phyloP scores from a whole-genome alignment of 2,797 vertebrate species.

The Vespertilio murinus region DNA sequence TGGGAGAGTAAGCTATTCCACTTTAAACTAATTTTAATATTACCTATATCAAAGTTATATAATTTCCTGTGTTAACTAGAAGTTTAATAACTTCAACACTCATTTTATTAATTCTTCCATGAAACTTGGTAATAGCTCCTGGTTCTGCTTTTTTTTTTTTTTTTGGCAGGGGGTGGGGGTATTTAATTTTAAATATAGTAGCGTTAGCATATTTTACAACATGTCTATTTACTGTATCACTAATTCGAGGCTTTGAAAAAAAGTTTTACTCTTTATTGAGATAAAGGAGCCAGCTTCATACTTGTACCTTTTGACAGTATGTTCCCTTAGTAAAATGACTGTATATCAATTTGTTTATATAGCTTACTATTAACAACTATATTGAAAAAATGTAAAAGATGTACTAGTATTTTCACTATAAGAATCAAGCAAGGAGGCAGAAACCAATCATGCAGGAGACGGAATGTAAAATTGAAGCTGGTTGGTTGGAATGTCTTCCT shows the following conservation, averaged over 20 bases:
- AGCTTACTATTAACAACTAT: slow-evolving; percentile 31
- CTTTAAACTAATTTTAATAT: slow-evolving; percentile 80
- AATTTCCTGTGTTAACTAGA: slow-evolving; percentile 28
- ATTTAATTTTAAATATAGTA: slow-evolving; percentile 29
- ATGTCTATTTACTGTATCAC: slow-evolving; percentile 25
- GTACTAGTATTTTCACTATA: neutral
- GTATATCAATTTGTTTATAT: slow-evolving; percentile 29
- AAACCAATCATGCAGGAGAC: neutral
- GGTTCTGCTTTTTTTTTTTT: neutral
- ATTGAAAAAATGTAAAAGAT: slow-evolving; percentile 9
- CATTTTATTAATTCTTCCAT: slow-evolving; percentile 46
- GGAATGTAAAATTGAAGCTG: neutral
- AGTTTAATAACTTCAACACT: neutral
- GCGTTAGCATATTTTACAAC: slow-evolving; percentile 38
- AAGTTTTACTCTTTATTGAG: slow-evolving; percentile 28
- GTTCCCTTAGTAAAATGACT: slow-evolving; percentile 43
- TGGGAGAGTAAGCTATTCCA: slow-evolving; percentile 79
- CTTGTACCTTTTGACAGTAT: slow-evolving; percentile 42
- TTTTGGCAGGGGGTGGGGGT: neutral
- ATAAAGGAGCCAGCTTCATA: slow-evolving; percentile 32
- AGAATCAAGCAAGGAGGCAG: neutral
- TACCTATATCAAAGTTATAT: slow-evolving; percentile 53
- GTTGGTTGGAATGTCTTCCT: neutral
- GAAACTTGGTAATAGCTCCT: neutral
- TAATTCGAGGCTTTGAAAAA: slow-evolving; percentile 37